Conservation (phyloP, 2,888 invertebrate species). For the Brachyopa scutellaris region DNA sequence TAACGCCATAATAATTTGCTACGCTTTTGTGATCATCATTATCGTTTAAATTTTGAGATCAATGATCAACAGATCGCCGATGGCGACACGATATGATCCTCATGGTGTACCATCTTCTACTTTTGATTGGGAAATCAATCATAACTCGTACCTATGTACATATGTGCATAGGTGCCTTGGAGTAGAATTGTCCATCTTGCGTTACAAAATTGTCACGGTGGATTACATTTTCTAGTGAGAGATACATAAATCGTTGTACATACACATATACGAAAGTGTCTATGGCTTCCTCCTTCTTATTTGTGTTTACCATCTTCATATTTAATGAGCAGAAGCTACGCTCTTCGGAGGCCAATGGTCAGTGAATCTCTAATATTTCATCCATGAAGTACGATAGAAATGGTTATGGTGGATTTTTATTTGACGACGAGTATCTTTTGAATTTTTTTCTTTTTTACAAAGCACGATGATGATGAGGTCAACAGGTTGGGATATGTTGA, state of each 20-base stretch:
- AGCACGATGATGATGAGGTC: constrained; percentile 40
- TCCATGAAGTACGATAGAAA: constrained; percentile 26
- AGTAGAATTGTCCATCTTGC: not conserved
- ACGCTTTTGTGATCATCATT: constrained; percentile 59
- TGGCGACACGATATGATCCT: constrained; percentile 47
- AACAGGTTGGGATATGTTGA: constrained; percentile 38
- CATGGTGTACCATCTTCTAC: constrained; percentile 35
- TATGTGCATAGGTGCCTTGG: not conserved
- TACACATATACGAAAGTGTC: not conserved
- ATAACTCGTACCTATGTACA: not conserved
- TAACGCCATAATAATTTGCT: constrained; percentile 60
- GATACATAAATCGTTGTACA: not conserved
- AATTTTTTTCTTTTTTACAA: not conserved
- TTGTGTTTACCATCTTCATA: constrained; percentile 14
- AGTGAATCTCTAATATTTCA: constrained; percentile 29
- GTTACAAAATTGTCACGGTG: constrained; percentile 33
- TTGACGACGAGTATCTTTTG: not conserved
- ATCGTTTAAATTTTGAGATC: constrained; percentile 50
- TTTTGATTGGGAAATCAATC: constrained; percentile 63
- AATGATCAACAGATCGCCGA: constrained; percentile 42
- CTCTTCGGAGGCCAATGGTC: constrained; percentile 43
- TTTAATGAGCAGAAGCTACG: constrained; percentile 42
- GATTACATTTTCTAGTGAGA: not conserved
- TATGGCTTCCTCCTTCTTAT: constrained; percentile 1
- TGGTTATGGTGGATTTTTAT: not conserved